Base-by-base conservation (phyloP, 2,797 vertebrate genomes). In the Odontamblyopus rebecca region DNA sequence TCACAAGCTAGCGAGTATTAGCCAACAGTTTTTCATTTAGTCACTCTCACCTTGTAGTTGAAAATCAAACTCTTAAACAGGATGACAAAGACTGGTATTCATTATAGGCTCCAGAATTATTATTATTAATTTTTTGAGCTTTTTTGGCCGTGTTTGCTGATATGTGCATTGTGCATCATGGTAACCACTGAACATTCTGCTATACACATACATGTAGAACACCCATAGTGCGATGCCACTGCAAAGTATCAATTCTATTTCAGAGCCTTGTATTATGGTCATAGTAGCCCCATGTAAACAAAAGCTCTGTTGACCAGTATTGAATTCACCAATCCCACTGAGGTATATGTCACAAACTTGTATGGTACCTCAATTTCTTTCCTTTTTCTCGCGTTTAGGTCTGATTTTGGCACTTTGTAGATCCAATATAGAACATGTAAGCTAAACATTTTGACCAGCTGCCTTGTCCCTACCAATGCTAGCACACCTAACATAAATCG, bases 341-440 rank as follows among this genome's bases (percentile, higher is more conserved):
- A 82, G 1, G 91, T 89, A 67, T 99, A 99, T 0, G 97, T 99
- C 68, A 90, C 79, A 64, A 97, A 98, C 84, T 97, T 99, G 11
- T 93, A 96, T 0, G 97, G 97, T 72, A 99, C 97, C 81, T 99
- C 97, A 0, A 99, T 97, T 79, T 97, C 96, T 74, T 93, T 93
- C 63, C 94, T 92, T 29, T 85, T 92, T 62, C 89, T 92, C 66
- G 96, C 96, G 1, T 85, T 70, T 62, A 38, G 19, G 71, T 97
- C 93, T 0, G 57, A 26, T 0, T 78, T 15, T 15, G 91, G 84
- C 56, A 96, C 93, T 5, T 77, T 73, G 88, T 97, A 94, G 88
- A 89, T 91, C 0, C 80, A 92, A 26, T 93, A 94, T 18, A 99
- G 69, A 16, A 86, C 5, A 2, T 80, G 74, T 9, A 98, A 92